Base-by-base conservation (phyloP, 2,797 vertebrate species). In the Nannoperca obscura region DNA sequence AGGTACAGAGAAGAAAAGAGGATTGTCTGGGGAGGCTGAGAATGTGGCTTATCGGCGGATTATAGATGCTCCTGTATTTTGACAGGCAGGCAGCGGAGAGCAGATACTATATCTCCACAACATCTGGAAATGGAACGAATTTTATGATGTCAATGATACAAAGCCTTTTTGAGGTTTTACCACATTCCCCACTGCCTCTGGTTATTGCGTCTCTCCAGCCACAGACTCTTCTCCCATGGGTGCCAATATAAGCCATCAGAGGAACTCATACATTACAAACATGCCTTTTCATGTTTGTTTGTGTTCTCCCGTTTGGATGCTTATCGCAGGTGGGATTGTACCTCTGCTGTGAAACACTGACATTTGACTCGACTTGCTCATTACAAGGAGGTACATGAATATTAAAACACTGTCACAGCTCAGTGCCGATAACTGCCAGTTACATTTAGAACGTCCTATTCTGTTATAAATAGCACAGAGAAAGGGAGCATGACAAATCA, bases 331-430 rank as follows among this genome's bases (percentile, higher is more conserved):
- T 78, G 78, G 83, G 81, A 84, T 55, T 78, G 73, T 55, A 63
- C 62, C 74, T 83, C 60, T 15, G 66, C 82, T 68, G 81, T 78
- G 77, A 86, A 88, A 80, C 71, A 49, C 60, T 87, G 88, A 89
- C 88, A 89, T 86, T 86, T 88, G 84, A 85, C 88, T 82, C 40
- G 67, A 86, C 76, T 76, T 42, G 67, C 70, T 88, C 84, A 86
- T 91, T 88, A 88, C 85, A 82, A 70, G 58, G 60, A 76, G 59
- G 42, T 40, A 36, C 73, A 81, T 87, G 85, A 90, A 90, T 92
- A 91, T 90, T 89, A 85, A 88, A 89, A 70, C 61, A 22, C 32
- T 2, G 73, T 71, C 84, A 77, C 74, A 44, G 75, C 83, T 86
- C 81, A 19, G 74, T 7, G 65, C 59, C 11, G 20, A 38, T 85